Percentiles rank a stretch among this genome's conserved stretches.
Evolutionary conservation across 2,888 invertebrate genomes (phyloP).

Genomic region (Lycaena phlaeas): DNA sequence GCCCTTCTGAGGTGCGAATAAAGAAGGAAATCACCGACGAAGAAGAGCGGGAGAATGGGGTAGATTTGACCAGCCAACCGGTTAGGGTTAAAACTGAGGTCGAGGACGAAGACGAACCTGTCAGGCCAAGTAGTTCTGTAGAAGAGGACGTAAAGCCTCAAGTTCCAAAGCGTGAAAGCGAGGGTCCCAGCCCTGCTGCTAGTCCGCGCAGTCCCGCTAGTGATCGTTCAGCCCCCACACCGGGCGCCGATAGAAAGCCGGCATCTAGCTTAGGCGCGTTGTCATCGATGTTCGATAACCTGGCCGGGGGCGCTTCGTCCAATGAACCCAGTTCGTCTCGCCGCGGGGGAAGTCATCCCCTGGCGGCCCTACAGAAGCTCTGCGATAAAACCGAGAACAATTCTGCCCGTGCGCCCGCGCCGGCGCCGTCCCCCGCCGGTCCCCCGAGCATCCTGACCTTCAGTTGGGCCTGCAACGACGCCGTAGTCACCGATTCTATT

Average conservation of each 20-base stretch:
- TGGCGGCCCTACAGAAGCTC: conserved; percentile 94
- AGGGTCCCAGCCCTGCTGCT: conserved; percentile 68
- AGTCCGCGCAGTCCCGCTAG: conserved; percentile 85
- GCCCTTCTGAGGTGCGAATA: conserved; percentile 73
- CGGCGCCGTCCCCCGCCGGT: conserved; percentile 74
- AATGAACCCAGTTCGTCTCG: conserved; percentile 73
- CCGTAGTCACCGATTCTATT: conserved; percentile 89
- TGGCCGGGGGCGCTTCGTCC: conserved; percentile 74
- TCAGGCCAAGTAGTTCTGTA: conserved; percentile 46
- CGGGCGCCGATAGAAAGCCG: conserved; percentile 76
- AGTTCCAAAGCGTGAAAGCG: conserved; percentile 67
- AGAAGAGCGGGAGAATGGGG: conserved; percentile 64
- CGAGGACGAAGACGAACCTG: conserved; percentile 74
- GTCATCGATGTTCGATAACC: conserved; percentile 91
- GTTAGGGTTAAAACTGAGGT: conserved; percentile 77
- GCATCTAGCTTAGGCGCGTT: conserved; percentile 85
- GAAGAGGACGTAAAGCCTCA: conserved; percentile 51
- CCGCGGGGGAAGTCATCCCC: conserved; percentile 86
- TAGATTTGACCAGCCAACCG: conserved; percentile 51
- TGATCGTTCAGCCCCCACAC: conserved; percentile 82
- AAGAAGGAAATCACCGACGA: conserved; percentile 72
- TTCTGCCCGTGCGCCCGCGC: conserved; percentile 70
- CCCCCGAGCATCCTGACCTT: conserved; percentile 91
- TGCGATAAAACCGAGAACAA: conserved; percentile 95
- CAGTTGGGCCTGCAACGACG: conserved; percentile 96